Conservation (phyloP, 1,140 invertebrate genomes). For the Drosophila watanabei region DNA sequence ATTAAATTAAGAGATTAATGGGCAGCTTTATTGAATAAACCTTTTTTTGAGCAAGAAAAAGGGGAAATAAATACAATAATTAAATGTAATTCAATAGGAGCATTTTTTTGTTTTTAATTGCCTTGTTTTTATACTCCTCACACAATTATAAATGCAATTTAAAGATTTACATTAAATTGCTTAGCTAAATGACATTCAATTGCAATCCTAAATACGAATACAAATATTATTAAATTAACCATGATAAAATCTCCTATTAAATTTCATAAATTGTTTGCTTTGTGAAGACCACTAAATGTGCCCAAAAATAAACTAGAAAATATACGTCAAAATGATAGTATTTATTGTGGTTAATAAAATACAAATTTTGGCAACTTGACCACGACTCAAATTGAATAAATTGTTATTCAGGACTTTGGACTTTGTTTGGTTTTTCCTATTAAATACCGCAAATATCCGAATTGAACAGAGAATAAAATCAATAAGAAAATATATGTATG, state of each 20-base stretch:
- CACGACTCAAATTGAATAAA: conserved; percentile 3
- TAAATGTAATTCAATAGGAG: not conserved
- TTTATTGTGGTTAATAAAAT: conserved; percentile 16
- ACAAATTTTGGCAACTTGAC: not conserved
- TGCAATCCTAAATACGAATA: not conserved
- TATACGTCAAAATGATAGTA: not conserved
- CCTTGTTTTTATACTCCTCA: not conserved
- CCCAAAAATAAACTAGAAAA: not conserved
- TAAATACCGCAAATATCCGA: conserved; percentile 2
- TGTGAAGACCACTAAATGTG: not conserved
- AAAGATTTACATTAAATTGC: conserved; percentile 8
- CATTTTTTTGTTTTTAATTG: not conserved
- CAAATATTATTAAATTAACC: not conserved
- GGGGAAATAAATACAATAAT: not conserved
- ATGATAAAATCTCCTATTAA: not conserved
- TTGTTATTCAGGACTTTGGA: not conserved
- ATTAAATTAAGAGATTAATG: not conserved
- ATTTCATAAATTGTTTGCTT: not conserved
- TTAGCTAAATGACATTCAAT: not conserved
- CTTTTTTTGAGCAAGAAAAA: not conserved
- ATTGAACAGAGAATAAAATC: not conserved
- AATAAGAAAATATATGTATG: not conserved
- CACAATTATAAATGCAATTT: not conserved
- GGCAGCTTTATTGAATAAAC: not conserved
- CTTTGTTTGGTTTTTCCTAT: not conserved